Conservation (phyloP, 1,140 invertebrate genomes). For the Orchesella cincta region DNA sequence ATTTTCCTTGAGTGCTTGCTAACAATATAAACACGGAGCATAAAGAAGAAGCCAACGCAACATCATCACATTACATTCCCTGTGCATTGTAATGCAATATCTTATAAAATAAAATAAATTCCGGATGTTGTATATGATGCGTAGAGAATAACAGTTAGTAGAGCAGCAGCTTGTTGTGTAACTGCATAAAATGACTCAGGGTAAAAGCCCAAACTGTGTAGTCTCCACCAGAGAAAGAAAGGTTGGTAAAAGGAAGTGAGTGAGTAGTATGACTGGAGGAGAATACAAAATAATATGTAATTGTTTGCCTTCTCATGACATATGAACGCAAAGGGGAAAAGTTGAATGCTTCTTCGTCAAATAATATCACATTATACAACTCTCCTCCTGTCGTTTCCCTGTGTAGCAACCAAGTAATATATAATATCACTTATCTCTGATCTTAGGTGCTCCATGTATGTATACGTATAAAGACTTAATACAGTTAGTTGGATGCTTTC, state of each 20-base stretch:
- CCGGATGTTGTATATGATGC: not conserved
- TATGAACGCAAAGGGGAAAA: conserved; percentile 25
- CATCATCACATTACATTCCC: no score
- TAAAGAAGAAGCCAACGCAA: no score
- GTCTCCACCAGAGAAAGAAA: not conserved
- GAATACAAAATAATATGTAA: conserved; percentile 27
- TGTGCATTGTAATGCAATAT: no score
- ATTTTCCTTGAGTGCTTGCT: no score
- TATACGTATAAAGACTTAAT: not conserved
- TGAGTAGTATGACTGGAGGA: not conserved
- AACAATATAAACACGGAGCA: no score
- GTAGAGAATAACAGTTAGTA: not conserved
- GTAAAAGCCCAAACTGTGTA: not conserved
- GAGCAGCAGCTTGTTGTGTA: not conserved
- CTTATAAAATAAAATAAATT: not conserved
- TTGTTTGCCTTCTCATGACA: conserved; percentile 28
- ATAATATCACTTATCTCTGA: no score
- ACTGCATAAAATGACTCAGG: not conserved
- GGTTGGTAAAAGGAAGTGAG: conserved; percentile 6
- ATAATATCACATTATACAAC: conserved; percentile 4
- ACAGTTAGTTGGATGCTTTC: conserved; percentile 5
- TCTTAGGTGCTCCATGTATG: no score
- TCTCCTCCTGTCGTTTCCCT: not conserved
- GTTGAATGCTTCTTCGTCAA: conserved; percentile 22
- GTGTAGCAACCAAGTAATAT: no score